Conservation (phyloP, 2,888 invertebrate genomes). For the Ormyrus thymus region DNA sequence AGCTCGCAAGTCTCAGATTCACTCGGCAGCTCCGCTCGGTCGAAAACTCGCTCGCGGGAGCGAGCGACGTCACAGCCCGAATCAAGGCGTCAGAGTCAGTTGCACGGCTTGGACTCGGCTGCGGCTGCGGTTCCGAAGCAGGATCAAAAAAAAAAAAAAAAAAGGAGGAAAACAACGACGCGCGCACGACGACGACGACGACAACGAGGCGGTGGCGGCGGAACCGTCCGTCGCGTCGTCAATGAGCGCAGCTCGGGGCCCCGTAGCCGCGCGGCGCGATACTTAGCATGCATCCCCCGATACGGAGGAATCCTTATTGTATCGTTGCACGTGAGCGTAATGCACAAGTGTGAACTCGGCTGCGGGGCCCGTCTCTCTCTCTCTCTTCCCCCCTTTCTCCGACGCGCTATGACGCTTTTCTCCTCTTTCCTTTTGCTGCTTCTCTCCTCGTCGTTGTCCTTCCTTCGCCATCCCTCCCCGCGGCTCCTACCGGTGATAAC, state of each 20-base stretch:
- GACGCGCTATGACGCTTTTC: slow-evolving; percentile 15
- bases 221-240: no score
- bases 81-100: no score
- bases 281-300: slow-evolving; percentile 75
- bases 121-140: background rate
- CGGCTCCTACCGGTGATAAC: slow-evolving; percentile 65
- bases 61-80: no score
- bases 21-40: no score
- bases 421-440: background rate
- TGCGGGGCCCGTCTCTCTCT: slow-evolving; percentile 55
- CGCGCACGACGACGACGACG: background rate
- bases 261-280: slow-evolving; percentile 40
- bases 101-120: background rate
- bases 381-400: background rate
- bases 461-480: background rate
- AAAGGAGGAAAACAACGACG: slow-evolving; percentile 5
- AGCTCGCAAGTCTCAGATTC: no score
- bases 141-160: background rate
- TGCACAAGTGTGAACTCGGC: slow-evolving; percentile 72
- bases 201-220: slow-evolving; percentile 1
- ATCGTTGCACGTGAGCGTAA: slow-evolving; percentile 75
- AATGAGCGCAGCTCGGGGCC: slow-evolving; percentile 9
- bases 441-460: background rate
- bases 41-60: no score
- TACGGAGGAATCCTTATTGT: slow-evolving; percentile 75